These are phyloP conservation scores for Lacerta bilineata DNA, from an alignment of 2,797 vertebrate species.

Conservation along the genomic window DNA sequence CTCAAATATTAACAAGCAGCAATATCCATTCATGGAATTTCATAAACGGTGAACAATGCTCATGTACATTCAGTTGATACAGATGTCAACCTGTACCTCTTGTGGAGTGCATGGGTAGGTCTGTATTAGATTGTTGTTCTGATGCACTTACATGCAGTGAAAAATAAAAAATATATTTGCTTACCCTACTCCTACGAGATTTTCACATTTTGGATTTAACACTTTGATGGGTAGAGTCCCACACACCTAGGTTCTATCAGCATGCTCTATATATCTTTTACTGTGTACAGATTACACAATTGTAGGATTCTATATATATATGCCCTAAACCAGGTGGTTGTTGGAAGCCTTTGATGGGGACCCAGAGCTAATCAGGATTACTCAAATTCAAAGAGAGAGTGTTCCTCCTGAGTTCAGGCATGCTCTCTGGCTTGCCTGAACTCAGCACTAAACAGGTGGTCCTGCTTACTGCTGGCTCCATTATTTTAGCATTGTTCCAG, in stretches of 20 bases:
- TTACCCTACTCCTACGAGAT: not conserved
- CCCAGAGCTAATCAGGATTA: too few relatives aligned
- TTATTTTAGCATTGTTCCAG: too few relatives aligned
- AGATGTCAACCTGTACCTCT: not conserved
- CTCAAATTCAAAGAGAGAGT: too few relatives aligned
- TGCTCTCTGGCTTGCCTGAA: too few relatives aligned
- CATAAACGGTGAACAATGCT: conserved; percentile 49
- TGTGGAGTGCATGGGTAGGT: not conserved
- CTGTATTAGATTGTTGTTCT: not conserved
- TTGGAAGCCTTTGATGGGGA: too few relatives aligned
- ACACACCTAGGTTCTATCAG: not conserved
- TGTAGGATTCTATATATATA: not conserved
- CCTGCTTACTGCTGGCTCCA: too few relatives aligned
- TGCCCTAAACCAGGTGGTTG: not conserved
- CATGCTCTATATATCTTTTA: not conserved
- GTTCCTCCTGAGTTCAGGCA: too few relatives aligned
- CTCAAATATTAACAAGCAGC: conserved; percentile 74
- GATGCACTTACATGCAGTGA: not conserved
- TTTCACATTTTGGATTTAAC: not conserved
- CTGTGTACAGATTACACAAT: not conserved
- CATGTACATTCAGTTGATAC: conserved; percentile 10
- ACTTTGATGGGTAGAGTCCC: too few relatives aligned
- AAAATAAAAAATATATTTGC: too few relatives aligned
- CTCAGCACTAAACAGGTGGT: too few relatives aligned
- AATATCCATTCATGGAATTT: conserved; percentile 75